Conservation (phyloP, 2,797 vertebrate genomes). For the Chelon auratus region DNA sequence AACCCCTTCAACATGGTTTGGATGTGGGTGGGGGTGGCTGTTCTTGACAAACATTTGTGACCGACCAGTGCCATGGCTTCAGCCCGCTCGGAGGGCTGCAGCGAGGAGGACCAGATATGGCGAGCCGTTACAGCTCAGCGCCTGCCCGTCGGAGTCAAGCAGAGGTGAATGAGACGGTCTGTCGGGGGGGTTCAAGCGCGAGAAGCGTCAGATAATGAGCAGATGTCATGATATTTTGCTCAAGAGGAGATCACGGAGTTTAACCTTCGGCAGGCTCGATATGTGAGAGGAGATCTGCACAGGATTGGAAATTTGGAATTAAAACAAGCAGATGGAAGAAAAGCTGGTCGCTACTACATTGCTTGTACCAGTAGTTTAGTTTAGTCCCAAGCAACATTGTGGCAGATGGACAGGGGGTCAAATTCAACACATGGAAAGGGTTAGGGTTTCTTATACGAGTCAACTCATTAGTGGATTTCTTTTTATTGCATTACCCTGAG, state of each 20-base stretch:
- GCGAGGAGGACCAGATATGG: constrained; percentile 41
- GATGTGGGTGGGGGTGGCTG: constrained; percentile 39
- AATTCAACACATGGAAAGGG: background rate
- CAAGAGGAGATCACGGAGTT: constrained; percentile 64
- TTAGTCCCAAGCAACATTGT: constrained; percentile 8
- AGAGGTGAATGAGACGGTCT: constrained; percentile 77
- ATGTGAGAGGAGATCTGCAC: constrained; percentile 36
- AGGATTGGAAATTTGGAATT: constrained; percentile 40
- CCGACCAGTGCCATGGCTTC: constrained; percentile 41
- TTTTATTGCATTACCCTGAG: constrained; percentile 6
- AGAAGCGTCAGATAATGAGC: constrained; percentile 76
- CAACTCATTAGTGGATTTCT: background rate
- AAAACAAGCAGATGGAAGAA: constrained; percentile 53
- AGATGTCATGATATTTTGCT: constrained; percentile 80
- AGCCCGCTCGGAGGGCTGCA: constrained; percentile 13
- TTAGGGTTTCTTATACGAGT: background rate
- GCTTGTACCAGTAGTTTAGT: constrained; percentile 11
- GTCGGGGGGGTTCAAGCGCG: constrained; percentile 62
- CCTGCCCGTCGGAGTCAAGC: constrained; percentile 65
- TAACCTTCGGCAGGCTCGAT: constrained; percentile 59
- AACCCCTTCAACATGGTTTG: constrained; percentile 53
- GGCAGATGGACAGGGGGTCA: background rate
- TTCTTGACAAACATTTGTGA: constrained; percentile 46
- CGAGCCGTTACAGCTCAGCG: constrained; percentile 66
- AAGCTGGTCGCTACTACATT: constrained; percentile 50